These are phyloP conservation scores for Bursaphelenchus okinawaensis DNA, from an alignment of 2,888 invertebrate genomes.

Conservation along the genomic window DNA sequence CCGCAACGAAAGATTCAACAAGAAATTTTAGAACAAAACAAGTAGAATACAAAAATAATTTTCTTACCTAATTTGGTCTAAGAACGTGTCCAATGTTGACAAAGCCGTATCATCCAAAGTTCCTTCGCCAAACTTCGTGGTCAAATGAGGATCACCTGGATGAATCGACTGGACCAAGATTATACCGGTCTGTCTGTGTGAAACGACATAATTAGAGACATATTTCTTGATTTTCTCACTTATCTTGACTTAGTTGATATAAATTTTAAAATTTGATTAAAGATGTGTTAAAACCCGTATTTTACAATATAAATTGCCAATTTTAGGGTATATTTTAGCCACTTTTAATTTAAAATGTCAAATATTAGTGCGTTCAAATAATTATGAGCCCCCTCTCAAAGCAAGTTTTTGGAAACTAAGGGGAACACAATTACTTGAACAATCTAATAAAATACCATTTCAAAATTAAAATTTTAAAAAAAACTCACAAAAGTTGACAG, in stretches of 20 bases:
- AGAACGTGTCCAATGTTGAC: slow-evolving; percentile 70
- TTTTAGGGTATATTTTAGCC: too few relatives aligned
- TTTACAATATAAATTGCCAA: too few relatives aligned
- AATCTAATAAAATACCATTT: slow-evolving; percentile 19
- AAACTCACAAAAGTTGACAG: slow-evolving; percentile 65
- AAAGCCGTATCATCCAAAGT: slow-evolving; percentile 55
- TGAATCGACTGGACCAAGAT: slow-evolving; percentile 66
- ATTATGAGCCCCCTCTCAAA: too few relatives aligned
- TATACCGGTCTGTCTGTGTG: slow-evolving; percentile 62
- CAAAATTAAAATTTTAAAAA: neutral
- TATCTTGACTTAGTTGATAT: neutral
- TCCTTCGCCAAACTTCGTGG: slow-evolving; percentile 48
- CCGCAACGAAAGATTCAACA: too few relatives aligned
- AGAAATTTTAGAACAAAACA: too few relatives aligned
- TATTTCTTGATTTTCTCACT: too few relatives aligned
- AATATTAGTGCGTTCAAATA: too few relatives aligned
- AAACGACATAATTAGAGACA: neutral
- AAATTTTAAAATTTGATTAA: neutral
- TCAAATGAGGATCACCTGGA: slow-evolving; percentile 64
- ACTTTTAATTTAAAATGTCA: too few relatives aligned
- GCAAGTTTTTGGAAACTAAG: too few relatives aligned
- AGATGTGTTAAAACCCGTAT: too few relatives aligned
- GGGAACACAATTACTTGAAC: too few relatives aligned
- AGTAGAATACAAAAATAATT: too few relatives aligned
- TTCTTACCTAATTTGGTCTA: slow-evolving; percentile 77